A percentile compares a stretch with the other conserved stretches of the same genome.
Conservation (phyloP, 2,797 vertebrate species). For the Syncerus caffer region DNA sequence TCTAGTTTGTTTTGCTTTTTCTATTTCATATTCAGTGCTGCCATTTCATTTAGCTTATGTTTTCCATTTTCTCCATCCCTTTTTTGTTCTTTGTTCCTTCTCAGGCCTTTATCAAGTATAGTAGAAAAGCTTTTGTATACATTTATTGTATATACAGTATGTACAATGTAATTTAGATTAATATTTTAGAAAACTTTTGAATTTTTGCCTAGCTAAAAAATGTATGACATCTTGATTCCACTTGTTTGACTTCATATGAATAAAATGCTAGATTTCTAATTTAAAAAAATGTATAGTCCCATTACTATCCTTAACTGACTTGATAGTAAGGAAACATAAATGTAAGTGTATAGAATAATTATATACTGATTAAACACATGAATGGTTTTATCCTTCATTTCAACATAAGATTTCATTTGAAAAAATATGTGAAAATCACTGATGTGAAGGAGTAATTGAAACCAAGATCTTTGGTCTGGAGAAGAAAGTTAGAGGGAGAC, state of each 20-base stretch:
- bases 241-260: neutral
- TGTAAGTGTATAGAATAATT: neutral
- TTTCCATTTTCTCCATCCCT: neutral
- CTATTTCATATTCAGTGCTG: neutral
- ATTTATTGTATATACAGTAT: neutral
- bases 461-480: neutral
- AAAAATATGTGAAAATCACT: neutral
- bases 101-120: neutral
- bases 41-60: neutral
- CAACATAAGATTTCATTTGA: neutral
- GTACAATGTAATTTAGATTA: neutral
- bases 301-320: neutral
- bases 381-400: neutral
- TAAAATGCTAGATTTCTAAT: neutral
- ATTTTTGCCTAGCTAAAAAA: neutral
- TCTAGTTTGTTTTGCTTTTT: neutral
- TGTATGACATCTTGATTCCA: neutral
- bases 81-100: neutral
- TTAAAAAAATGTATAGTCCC: neutral
- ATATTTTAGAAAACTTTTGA: neutral
- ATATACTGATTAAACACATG: neutral
- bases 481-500: neutral
- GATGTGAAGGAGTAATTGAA: neutral
- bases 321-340: conserved; percentile 1
- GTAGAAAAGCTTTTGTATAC: neutral